phyloP scores from a whole-genome alignment of 2,797 vertebrate species.

The Discoglossus pictus region DNA sequence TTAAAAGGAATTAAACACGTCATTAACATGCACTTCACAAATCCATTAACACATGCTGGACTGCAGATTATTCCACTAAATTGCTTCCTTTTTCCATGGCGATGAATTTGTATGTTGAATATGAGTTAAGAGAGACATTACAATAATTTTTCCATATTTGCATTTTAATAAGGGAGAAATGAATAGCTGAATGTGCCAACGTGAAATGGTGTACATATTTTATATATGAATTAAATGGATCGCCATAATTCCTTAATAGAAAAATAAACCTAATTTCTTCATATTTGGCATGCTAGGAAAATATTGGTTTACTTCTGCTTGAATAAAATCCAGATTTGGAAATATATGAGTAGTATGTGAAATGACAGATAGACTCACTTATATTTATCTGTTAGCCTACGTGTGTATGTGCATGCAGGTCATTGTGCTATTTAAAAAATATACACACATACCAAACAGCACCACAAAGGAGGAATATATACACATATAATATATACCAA shows the following conservation, averaged over 20 bases:
- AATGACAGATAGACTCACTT: too few relatives aligned
- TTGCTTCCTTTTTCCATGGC: too few relatives aligned
- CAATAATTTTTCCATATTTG: conserved; percentile 1
- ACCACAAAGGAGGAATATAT: too few relatives aligned
- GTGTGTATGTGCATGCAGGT: too few relatives aligned
- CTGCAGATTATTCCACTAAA: background rate
- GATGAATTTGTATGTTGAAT: background rate
- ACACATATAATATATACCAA: too few relatives aligned
- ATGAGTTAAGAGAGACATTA: conserved; percentile 1
- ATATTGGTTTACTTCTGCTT: conserved; percentile 30
- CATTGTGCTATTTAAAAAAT: too few relatives aligned
- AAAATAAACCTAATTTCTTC: conserved; percentile 8
- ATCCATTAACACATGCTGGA: conserved; percentile 16
- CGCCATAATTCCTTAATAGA: too few relatives aligned
- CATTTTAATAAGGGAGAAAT: background rate
- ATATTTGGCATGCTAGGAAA: conserved; percentile 28
- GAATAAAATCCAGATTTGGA: too few relatives aligned
- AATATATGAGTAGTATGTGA: too few relatives aligned
- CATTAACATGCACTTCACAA: conserved; percentile 1
- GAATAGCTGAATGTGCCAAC: conserved; percentile 1
- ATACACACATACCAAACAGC: too few relatives aligned
- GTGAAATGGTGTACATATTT: background rate
- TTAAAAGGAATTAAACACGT: conserved; percentile 11
- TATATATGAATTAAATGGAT: background rate
- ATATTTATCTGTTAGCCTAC: too few relatives aligned